phyloP scores from a whole-genome alignment of 2,113 vertebrate genomes.

The Columba janthina region DNA sequence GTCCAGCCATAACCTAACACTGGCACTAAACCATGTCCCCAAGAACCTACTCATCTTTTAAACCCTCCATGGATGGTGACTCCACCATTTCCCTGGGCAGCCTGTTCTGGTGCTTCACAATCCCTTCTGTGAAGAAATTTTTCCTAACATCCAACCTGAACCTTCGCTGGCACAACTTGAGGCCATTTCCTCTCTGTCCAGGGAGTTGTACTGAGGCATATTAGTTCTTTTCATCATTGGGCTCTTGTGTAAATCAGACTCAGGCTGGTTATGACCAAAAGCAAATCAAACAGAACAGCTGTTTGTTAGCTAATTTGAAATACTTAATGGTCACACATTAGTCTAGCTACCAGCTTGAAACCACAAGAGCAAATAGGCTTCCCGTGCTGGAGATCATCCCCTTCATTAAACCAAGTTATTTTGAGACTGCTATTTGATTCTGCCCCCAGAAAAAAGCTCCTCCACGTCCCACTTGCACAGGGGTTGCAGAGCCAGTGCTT shows the following conservation, averaged over 20 bases:
- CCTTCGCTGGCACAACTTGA: too few relatives aligned
- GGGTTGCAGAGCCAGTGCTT: not conserved
- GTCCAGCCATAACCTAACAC: too few relatives aligned
- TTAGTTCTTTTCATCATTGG: not conserved
- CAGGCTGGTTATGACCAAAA: not conserved
- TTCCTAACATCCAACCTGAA: too few relatives aligned
- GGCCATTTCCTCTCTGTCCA: not conserved
- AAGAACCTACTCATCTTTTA: too few relatives aligned
- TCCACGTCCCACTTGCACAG: not conserved
- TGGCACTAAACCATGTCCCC: too few relatives aligned
- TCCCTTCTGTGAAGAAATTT: too few relatives aligned
- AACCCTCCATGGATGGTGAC: too few relatives aligned
- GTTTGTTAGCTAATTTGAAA: not conserved
- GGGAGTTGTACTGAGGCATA: not conserved
- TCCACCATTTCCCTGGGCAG: too few relatives aligned
- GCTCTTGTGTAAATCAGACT: not conserved
- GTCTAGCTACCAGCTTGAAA: slow-evolving; percentile 2
- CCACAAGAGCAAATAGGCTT: not conserved
- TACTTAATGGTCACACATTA: not conserved
- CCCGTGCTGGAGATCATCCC: not conserved
- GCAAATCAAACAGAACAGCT: not conserved
- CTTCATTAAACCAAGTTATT: not conserved
- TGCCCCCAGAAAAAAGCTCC: not conserved
- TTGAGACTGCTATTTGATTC: not conserved
- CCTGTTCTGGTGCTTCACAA: too few relatives aligned